These are phyloP conservation scores for Congeria kusceri DNA, from an alignment of 2,888 invertebrate genomes.

Conservation along the genomic window DNA sequence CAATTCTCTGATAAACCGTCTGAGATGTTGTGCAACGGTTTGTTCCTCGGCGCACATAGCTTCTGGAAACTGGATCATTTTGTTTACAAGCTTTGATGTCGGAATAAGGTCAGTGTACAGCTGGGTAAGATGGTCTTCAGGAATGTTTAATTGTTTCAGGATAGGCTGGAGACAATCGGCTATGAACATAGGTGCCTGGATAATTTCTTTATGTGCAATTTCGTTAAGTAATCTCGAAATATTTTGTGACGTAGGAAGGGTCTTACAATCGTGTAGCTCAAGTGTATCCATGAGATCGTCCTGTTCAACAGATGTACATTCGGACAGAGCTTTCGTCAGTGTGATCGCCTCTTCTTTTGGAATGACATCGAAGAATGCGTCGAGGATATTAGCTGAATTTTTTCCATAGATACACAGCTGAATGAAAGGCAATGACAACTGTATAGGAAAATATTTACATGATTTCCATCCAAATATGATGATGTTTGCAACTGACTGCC, in stretches of 20 bases:
- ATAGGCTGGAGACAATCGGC: slow-evolving; percentile 42
- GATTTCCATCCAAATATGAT: slow-evolving; percentile 52
- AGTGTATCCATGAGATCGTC: slow-evolving; percentile 46
- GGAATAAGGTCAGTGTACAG: slow-evolving; percentile 36
- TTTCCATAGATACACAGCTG: slow-evolving; percentile 40
- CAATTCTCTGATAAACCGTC: slow-evolving; percentile 36
- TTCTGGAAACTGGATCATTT: slow-evolving; percentile 39
- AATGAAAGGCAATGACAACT: slow-evolving; percentile 36
- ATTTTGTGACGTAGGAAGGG: slow-evolving; percentile 35
- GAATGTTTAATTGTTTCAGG: slow-evolving; percentile 13
- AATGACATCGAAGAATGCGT: slow-evolving; percentile 35
- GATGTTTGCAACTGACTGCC: slow-evolving; percentile 52
- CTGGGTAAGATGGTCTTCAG: slow-evolving; percentile 22
- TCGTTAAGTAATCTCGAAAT: slow-evolving; percentile 36
- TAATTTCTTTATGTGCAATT: slow-evolving; percentile 57
- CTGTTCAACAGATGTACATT: slow-evolving; percentile 36
- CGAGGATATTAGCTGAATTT: slow-evolving; percentile 26
- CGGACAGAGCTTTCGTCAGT: slow-evolving; percentile 30
- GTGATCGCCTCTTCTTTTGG: slow-evolving; percentile 29
- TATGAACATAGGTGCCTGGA: slow-evolving; percentile 52
- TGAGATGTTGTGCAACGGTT: slow-evolving; percentile 29
- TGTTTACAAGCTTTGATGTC: slow-evolving; percentile 25
- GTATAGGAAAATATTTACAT: slow-evolving; percentile 39
- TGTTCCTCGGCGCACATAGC: slow-evolving; percentile 33
- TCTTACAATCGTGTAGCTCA: slow-evolving; percentile 40